Evolutionary conservation across 1,140 invertebrate species (phyloP).

Genomic region (Drosophila tropicalis): DNA sequence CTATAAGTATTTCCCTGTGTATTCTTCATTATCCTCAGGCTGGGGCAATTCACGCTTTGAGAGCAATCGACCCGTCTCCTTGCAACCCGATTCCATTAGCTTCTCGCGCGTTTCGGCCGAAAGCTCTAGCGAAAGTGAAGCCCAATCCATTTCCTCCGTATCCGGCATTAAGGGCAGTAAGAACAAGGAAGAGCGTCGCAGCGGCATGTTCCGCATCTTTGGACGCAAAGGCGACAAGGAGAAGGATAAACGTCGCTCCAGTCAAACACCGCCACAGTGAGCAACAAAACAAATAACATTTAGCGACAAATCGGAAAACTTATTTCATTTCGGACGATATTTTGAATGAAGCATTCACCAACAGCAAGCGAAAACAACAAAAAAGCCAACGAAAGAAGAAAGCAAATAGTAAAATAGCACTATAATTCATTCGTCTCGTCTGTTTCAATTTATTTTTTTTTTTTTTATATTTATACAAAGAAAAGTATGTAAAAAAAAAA

Average conservation of each 20-base stretch:
- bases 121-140: constrained; percentile 83
- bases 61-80: constrained; percentile 75
- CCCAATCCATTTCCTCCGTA: constrained; percentile 80
- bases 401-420: neutral
- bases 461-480: constrained; percentile 65
- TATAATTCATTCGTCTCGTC: neutral
- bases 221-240: constrained; percentile 81
- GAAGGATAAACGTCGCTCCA: constrained; percentile 76
- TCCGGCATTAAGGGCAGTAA: constrained; percentile 81
- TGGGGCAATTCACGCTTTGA: constrained; percentile 80
- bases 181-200: constrained; percentile 80
- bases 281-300: constrained; percentile 10
- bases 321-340: constrained; percentile 42
- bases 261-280: constrained; percentile 77
- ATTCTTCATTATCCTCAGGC: constrained; percentile 48
- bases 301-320: constrained; percentile 13
- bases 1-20: constrained; percentile 1
- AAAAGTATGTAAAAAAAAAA: constrained; percentile 41
- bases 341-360: neutral
- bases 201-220: constrained; percentile 82
- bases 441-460: constrained; percentile 69
- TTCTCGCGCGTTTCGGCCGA: constrained; percentile 79
- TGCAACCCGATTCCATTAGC: constrained; percentile 79
- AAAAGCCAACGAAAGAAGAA: neutral
- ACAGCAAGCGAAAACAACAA: neutral